Conservation (phyloP, 1,140 invertebrate species). For the Tetragonula clypearis region DNA sequence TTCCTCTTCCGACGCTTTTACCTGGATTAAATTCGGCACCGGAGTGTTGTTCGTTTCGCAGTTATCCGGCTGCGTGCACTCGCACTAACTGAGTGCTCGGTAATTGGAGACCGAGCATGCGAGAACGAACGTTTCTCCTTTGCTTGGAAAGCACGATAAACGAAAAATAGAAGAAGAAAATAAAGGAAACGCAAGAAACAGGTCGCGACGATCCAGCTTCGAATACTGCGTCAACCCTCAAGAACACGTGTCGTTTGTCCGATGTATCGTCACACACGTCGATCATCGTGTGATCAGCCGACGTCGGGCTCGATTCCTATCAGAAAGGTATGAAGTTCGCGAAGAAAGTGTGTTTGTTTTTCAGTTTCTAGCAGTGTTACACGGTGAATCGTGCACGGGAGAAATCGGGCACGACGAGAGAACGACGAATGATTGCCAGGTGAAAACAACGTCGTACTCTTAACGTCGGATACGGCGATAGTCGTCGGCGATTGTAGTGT, state of each 20-base stretch:
- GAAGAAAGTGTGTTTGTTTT: constrained; percentile 34
- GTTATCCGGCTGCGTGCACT: not conserved
- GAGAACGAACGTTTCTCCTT: constrained; percentile 26
- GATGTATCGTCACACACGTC: constrained; percentile 18
- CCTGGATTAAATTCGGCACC: constrained; percentile 29
- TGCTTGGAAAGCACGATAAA: constrained; percentile 19
- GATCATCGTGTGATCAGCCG: not conserved
- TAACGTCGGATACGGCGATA: not conserved
- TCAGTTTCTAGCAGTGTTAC: constrained; percentile 7
- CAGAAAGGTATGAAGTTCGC: constrained; percentile 19
- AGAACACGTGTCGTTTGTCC: constrained; percentile 37
- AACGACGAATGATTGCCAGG: not conserved
- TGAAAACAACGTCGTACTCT: constrained; percentile 11
- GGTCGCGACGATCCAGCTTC: not conserved
- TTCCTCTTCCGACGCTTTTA: constrained; percentile 8
- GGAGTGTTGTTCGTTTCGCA: constrained; percentile 15
- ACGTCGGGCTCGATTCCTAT: not conserved
- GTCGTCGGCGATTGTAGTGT: not conserved
- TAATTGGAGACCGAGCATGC: constrained; percentile 24
- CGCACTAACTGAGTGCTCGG: not conserved
- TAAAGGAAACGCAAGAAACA: not conserved
- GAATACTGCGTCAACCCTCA: not conserved
- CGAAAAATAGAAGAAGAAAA: constrained; percentile 23
- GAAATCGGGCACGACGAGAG: not conserved
- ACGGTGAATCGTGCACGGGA: not conserved